A percentile compares a stretch with the other conserved stretches of the same genome.
phyloP scores from a whole-genome alignment of 2,113 vertebrate genomes.

The Aphelocoma coerulescens region DNA sequence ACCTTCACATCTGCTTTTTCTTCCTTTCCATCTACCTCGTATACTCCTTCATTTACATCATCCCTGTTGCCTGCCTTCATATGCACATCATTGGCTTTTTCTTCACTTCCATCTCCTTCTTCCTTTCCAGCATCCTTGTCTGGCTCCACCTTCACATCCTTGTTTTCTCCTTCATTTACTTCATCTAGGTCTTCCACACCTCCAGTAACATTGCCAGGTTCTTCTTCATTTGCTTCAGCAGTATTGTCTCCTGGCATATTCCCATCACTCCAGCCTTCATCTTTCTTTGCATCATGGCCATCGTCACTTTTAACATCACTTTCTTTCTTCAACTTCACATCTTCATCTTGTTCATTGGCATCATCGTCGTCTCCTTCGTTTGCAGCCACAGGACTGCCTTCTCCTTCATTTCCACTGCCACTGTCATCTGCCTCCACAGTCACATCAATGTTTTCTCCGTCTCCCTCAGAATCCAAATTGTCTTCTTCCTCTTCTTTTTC shows the following conservation, averaged over 20 bases:
- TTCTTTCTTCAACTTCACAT: not conserved
- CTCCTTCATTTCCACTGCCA: not conserved
- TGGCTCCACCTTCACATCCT: not conserved
- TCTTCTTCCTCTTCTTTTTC: not conserved
- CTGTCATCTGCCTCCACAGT: not conserved
- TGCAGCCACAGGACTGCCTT: too few species aligned
- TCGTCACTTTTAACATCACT: rapidly evolving
- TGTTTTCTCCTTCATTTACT: not conserved
- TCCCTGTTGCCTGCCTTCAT: not conserved
- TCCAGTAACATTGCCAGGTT: not conserved
- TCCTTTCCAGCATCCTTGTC: not conserved
- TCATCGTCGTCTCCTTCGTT: rapidly evolving
- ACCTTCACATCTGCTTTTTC: not conserved
- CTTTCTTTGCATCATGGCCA: rapidly evolving
- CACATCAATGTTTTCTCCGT: rapidly evolving
- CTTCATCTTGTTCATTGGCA: too few species aligned
- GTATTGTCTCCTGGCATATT: not conserved
- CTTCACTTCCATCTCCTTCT: not conserved
- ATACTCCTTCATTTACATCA: not conserved
- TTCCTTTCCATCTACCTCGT: not conserved
- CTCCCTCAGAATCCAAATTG: rapidly evolving
- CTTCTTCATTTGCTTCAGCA: not conserved
- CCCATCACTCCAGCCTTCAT: not conserved
- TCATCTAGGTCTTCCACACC: rapidly evolving
- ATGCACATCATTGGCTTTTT: not conserved